Base-by-base conservation (phyloP, 2,888 invertebrate genomes). In the Drosophila mimica region DNA sequence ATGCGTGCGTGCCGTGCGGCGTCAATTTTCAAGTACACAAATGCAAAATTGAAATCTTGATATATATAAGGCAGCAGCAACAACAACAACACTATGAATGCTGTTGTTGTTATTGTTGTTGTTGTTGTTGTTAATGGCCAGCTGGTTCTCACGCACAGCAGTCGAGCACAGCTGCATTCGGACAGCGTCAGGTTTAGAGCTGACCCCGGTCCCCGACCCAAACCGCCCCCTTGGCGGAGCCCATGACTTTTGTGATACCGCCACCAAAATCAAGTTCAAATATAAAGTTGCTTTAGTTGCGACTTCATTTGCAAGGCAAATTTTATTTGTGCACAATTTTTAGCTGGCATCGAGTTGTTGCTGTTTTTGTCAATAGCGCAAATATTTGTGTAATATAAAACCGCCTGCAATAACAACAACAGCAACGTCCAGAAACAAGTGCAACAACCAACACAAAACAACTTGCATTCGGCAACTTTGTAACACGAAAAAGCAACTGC, bases 181-280 rank as follows among this genome's bases (percentile, higher is more conserved):
- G 84, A 74, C 83, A 76, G 71, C 68, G 74, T 76, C 79, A 70
- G 77, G 71, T 66, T 81, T 85, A 76, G 60, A 65, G 81, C 67
- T 87, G 88, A 85, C 88, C 88, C 86, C 82, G 75, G 66, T 49
- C 63, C 64, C 65, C 67, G 58, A 76, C 69, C 69, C 66, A 51
- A 63, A 61, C 81, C 68, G 38, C 58, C 76, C 63, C 64, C 64
- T 40, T 60, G 62, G 46, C 64, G 38, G 40, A 62, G 78, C 73
- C 81, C 74, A 63, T 82, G 83, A 79, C 83, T 82, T 86, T 85
- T 83, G 81, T 74, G 68, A 74, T 75, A 74, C 82, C 79, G 77
- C 81, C 79, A 69, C 78, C 82, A 88, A 88, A 90, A 83, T 83
- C 91, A 91, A 91, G 88, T 90, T 91, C 91, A 91, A 90, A 84